phyloP scores from a whole-genome alignment of 92 coral and sea anemone genomes.

The Siderastrea radians region DNA sequence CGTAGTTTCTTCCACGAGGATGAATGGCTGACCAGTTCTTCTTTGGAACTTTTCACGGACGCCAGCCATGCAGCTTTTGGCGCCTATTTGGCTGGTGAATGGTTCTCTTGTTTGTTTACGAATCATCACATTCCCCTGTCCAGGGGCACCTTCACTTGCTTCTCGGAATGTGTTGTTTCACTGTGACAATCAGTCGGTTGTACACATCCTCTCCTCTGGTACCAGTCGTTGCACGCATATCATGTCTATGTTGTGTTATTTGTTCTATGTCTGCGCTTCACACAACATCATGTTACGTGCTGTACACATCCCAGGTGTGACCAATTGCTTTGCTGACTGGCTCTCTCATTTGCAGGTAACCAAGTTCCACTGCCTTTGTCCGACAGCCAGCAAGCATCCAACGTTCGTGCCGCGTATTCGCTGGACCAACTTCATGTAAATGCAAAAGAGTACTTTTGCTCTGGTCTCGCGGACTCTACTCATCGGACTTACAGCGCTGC shows the following conservation, averaged over 20 bases:
- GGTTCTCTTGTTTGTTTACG: no score
- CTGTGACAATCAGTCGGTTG: no score
- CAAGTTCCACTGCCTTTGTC: conserved; percentile 19
- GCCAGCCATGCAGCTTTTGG: conserved; percentile 37
- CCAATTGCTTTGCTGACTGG: conserved; percentile 21
- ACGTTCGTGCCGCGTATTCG: no score
- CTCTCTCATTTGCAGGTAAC: conserved; percentile 10
- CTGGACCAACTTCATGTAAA: no score
- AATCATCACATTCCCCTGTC: background rate
- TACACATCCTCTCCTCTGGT: conserved; percentile 55
- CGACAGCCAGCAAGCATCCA: background rate
- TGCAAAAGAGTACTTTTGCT: no score
- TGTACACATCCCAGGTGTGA: background rate
- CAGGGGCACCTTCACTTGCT: no score
- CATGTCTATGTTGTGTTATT: conserved; percentile 46
- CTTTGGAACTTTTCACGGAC: conserved; percentile 32
- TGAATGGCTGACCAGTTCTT: conserved; percentile 19
- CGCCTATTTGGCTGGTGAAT: no score
- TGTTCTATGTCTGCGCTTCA: conserved; percentile 48
- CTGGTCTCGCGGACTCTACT: no score
- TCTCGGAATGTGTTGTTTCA: conserved; percentile 62
- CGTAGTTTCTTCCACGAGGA: conserved; percentile 50
- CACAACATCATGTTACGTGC: conserved; percentile 41
- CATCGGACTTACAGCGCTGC: no score
- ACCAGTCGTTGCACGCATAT: conserved; percentile 42